Conservation (phyloP, 1,140 invertebrate genomes). For the Drosophila tani region DNA sequence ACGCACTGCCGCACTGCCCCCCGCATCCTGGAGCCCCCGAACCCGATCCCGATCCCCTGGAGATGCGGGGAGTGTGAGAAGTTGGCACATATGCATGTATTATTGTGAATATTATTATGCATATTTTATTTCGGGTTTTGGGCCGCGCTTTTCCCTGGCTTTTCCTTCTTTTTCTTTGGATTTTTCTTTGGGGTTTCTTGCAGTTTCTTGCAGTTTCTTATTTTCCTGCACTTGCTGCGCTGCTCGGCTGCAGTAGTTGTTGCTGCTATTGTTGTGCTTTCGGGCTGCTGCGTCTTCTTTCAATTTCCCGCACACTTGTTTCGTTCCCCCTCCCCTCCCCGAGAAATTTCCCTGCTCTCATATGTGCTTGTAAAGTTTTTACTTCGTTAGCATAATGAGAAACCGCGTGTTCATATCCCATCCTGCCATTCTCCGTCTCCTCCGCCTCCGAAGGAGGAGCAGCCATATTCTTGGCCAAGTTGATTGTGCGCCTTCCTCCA, state of each 20-base stretch:
- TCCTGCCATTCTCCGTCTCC: background rate
- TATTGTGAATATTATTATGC: slow-evolving; percentile 79
- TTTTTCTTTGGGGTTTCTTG: background rate
- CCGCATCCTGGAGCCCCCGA: background rate
- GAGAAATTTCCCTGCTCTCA: slow-evolving; percentile 62
- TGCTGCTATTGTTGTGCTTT: slow-evolving; percentile 63
- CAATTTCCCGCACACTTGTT: slow-evolving; percentile 54
- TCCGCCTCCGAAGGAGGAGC: background rate
- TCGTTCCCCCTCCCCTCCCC: background rate
- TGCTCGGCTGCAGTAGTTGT: slow-evolving; percentile 15
- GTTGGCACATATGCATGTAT: slow-evolving; percentile 57
- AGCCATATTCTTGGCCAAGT: slow-evolving; percentile 63
- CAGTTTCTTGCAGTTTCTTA: slow-evolving; percentile 21
- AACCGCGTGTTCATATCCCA: slow-evolving; percentile 81
- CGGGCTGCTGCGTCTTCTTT: slow-evolving; percentile 67
- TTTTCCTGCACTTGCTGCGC: slow-evolving; percentile 54
- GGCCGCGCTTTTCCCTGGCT: slow-evolving; percentile 1
- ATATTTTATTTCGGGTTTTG: slow-evolving; percentile 69
- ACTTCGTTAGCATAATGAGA: slow-evolving; percentile 84
- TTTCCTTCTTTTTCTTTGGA: background rate
- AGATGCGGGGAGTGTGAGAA: slow-evolving; percentile 20
- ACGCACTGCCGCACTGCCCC: slow-evolving; percentile 48
- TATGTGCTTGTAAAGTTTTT: slow-evolving; percentile 84
- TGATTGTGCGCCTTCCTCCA: slow-evolving; percentile 68
- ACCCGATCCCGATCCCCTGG: background rate